phyloP scores from a whole-genome alignment of 1,140 invertebrate species.

The Heliconius eleuchia region DNA sequence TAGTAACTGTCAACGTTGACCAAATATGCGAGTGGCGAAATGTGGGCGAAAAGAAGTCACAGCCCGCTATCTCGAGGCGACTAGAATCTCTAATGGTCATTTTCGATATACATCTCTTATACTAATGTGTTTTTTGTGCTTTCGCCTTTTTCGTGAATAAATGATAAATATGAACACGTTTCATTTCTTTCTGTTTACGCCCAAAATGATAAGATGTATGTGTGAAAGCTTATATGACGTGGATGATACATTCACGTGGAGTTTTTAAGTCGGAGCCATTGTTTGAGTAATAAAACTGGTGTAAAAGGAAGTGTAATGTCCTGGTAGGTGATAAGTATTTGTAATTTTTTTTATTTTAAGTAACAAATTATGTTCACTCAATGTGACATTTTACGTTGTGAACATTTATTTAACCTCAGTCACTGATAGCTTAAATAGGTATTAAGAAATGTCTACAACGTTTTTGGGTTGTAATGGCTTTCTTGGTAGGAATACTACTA shows the following conservation, averaged over 20 bases:
- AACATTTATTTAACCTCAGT: neutral
- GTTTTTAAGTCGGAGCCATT: neutral
- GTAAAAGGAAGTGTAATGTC: slow-evolving; percentile 13
- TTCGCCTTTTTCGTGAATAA: slow-evolving; percentile 15
- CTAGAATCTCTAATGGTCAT: slow-evolving; percentile 21
- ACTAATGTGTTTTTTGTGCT: slow-evolving; percentile 26
- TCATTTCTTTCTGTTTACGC: slow-evolving; percentile 13
- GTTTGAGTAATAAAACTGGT: neutral
- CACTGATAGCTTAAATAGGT: neutral
- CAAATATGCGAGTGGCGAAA: slow-evolving; percentile 27
- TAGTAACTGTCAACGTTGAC: slow-evolving; percentile 7
- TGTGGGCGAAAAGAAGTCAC: slow-evolving; percentile 31
- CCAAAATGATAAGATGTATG: slow-evolving; percentile 16
- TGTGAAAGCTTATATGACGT: neutral
- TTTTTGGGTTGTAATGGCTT: neutral
- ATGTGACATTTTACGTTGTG: neutral
- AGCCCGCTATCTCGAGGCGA: slow-evolving; percentile 26
- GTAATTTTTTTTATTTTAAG: neutral
- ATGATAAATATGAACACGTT: slow-evolving; percentile 20
- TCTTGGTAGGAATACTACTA: neutral
- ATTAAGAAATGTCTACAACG: neutral
- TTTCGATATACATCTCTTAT: slow-evolving; percentile 20
- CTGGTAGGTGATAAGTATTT: slow-evolving; percentile 12
- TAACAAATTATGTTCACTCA: neutral
- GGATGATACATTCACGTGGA: neutral